phyloP scores from a whole-genome alignment of 2,888 invertebrate genomes.

The Ormyrus pomaceus region DNA sequence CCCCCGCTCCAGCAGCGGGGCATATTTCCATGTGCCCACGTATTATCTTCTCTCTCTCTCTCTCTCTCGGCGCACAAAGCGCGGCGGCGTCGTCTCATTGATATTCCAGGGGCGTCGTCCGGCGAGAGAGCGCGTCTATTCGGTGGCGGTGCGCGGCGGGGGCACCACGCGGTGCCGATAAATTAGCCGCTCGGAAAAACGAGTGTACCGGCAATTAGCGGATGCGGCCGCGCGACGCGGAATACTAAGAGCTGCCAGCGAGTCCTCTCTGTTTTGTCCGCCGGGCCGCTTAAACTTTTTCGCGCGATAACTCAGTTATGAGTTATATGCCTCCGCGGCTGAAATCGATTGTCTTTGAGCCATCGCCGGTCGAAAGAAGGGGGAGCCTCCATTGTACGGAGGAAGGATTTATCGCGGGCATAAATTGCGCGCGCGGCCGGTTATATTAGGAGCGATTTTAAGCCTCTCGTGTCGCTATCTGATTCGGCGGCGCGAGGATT shows the following conservation, averaged over 20 bases:
- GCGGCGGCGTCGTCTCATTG: conserved; percentile 2
- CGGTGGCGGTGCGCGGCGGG: background rate
- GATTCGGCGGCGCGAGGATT: conserved; percentile 1
- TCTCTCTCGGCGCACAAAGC: background rate
- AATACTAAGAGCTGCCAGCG: background rate
- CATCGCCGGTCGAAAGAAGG: too few relatives aligned
- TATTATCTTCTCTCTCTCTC: too few relatives aligned
- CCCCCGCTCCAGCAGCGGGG: background rate
- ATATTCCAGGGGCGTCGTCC: conserved; percentile 16
- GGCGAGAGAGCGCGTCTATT: too few relatives aligned
- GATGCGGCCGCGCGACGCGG: background rate
- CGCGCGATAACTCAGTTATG: conserved; percentile 38
- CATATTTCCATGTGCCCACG: conserved; percentile 3
- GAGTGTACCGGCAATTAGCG: conserved; percentile 49
- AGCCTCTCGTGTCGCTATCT: background rate
- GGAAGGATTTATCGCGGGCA: too few relatives aligned
- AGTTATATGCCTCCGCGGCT: conserved; percentile 29
- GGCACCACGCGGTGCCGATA: conserved; percentile 31
- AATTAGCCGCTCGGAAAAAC: conserved; percentile 42
- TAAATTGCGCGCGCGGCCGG: too few relatives aligned
- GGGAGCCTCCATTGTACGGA: too few relatives aligned
- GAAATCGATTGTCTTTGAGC: too few relatives aligned
- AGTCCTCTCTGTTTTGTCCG: too few relatives aligned
- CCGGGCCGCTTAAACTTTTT: background rate
- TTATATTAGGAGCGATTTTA: too few relatives aligned